Percentiles rank a stretch among this genome's conserved stretches.
These are phyloP conservation scores for Achatina immaculata DNA, from an alignment of 1,140 invertebrate species.

Conservation along the genomic window DNA sequence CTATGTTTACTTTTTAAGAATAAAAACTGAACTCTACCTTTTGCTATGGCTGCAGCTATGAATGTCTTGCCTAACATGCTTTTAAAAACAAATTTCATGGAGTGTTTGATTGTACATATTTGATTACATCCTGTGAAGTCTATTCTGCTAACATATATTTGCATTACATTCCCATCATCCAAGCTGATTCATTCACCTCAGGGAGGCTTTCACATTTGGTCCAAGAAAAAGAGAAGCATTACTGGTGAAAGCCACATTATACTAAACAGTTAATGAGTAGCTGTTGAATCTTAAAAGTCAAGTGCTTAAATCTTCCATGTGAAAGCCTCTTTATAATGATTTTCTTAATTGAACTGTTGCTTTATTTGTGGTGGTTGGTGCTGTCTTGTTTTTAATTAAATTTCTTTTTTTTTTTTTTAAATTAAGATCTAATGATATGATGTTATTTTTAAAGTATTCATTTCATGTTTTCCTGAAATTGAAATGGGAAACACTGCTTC, in stretches of 20 bases:
- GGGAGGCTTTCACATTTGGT: slow-evolving; percentile 14
- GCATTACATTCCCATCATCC: neutral
- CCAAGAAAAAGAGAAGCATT: neutral
- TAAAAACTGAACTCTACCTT: too few species aligned
- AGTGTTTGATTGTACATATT: neutral
- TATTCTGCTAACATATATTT: neutral
- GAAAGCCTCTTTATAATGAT: slow-evolving; percentile 8
- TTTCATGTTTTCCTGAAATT: too few species aligned
- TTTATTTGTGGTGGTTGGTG: slow-evolving; percentile 27
- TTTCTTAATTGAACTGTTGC: neutral
- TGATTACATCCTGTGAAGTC: slow-evolving; percentile 7
- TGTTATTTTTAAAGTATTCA: neutral
- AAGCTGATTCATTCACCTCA: neutral
- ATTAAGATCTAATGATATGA: slow-evolving; percentile 20
- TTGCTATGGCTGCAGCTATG: neutral
- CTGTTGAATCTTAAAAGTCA: too few species aligned
- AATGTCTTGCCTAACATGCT: neutral
- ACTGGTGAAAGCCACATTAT: neutral
- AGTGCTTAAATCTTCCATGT: neutral
- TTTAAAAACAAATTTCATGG: neutral
- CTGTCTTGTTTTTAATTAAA: slow-evolving; percentile 2
- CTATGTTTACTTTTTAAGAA: neutral
- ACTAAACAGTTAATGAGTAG: too few species aligned
- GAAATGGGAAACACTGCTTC: neutral
- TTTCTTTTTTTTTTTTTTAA: slow-evolving; percentile 11